Base-by-base conservation (phyloP, 2,797 vertebrate genomes). In the Micromesistius poutassou region DNA sequence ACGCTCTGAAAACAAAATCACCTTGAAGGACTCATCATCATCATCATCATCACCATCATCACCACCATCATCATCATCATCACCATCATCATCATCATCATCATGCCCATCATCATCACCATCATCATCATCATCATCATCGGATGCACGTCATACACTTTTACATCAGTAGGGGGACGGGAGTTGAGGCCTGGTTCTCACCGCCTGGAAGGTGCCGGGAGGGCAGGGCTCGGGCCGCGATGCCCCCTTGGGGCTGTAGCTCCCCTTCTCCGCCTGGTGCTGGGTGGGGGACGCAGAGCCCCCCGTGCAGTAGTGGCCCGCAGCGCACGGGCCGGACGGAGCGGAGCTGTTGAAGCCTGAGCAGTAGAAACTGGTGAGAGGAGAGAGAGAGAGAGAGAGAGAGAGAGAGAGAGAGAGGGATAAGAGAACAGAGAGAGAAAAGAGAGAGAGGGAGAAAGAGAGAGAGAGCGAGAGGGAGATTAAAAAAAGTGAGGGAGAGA, bases 301-400 rank as follows among this genome's bases (percentile, higher is more conserved):
- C 42, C 90, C 93, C 0, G 90, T 90, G 72, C 96, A 98, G 90
- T 95, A 98, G 83, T 94, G 96, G 31, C 97, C 96, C 38, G 95
- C 83, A 62, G 90, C 89, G 85, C 97, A 97, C 0, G 50, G 92
- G 36, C 96, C 96, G 0, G 94, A 93, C 0, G 95, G 96, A 71
- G 91, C 88, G 2, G 90, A 93, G 81, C 80, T 93, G 77, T 92
- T 95, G 55, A 86, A 91, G 30, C 95, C 95, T 85, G 90, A 92
- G 83, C 96, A 98, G 79, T 92, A 94, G 80, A 89, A 91, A 50
- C 95, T 95, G 62, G 28, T 8, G 22, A n/a, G 55, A 7, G 22
- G 50, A 6, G 22, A 9, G 22, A 9, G 22, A n/a, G 55, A 9
- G 22, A n/a, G 6, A 25, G 50, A 62, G 50, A 62, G 22, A 25